A percentile compares a stretch with the other conserved stretches of the same genome.
These are phyloP conservation scores for Antheraea yamamai DNA, from an alignment of 2,888 invertebrate genomes.

Conservation along the genomic window DNA sequence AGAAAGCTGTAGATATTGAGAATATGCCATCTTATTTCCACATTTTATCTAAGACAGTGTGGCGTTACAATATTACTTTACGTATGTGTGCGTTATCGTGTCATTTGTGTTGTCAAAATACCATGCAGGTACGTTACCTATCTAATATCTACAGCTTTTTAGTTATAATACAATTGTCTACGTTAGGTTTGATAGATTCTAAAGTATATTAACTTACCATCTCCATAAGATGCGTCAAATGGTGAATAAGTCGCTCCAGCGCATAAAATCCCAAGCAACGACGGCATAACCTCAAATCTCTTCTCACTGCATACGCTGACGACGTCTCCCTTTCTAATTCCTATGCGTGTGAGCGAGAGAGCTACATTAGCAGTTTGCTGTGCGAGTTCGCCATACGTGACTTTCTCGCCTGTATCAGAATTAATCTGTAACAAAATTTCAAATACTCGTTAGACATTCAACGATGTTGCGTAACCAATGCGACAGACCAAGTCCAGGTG, in stretches of 20 bases:
- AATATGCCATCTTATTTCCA: too few relatives aligned
- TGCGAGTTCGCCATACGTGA: conserved; percentile 42
- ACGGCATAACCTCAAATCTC: conserved; percentile 36
- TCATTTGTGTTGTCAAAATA: too few relatives aligned
- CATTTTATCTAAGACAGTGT: too few relatives aligned
- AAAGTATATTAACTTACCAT: conserved; percentile 27
- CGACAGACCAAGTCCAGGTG: too few relatives aligned
- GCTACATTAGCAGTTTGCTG: conserved; percentile 48
- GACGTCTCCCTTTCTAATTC: conserved; percentile 48
- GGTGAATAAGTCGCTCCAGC: conserved; percentile 38
- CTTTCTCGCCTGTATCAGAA: conserved; percentile 36
- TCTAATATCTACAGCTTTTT: too few relatives aligned
- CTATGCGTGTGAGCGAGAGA: conserved; percentile 46
- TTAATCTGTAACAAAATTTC: conserved; percentile 30
- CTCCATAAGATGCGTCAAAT: conserved; percentile 31
- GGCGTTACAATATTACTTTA: too few relatives aligned
- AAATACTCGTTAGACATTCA: background rate
- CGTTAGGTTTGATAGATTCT: background rate
- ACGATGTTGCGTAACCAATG: too few relatives aligned
- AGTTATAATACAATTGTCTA: too few relatives aligned
- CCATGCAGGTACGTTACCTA: too few relatives aligned
- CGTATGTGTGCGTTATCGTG: too few relatives aligned
- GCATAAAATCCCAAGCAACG: conserved; percentile 37
- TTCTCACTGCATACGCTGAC: conserved; percentile 44
- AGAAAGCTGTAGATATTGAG: too few relatives aligned